Base-by-base conservation (phyloP, 2,113 vertebrate species). In the Brienomyrus longianalis region DNA sequence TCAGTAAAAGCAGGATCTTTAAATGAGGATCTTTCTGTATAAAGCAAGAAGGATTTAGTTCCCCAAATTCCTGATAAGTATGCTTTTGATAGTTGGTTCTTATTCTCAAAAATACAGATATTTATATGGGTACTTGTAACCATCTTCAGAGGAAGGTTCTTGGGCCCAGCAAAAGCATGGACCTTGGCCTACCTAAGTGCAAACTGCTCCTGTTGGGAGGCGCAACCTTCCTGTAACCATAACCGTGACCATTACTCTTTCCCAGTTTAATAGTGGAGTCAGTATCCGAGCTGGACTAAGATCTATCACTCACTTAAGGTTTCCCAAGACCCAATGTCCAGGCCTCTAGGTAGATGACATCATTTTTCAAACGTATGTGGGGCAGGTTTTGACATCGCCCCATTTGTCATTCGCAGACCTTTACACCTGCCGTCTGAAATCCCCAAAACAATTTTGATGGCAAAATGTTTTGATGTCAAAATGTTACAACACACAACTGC, bases 251-350 rank as follows among this genome's bases (percentile, higher is more conserved):
- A 80, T 80, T 39, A 80, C 35, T 80, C 74, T 35, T 80, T 80
- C 74, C 74, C 74, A 80, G 74, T 43, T 80, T 80, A 80, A 80
- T 80, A 43, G 74, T 80, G 35, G 74, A 80, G 74, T 70, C 62
- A 70, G 62, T 80, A 80, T 80, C 17, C 17, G 35, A 80, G 35
- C 35, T 39, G 74, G 74, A 80, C 74, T 43, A 80, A 80, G 74
- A 80, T 80, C 31, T 80, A 43, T 80, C 74, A 80, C 74, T 80
- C 74, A 80, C 35, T 80, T 80, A 80, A 80, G 31, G 74, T 80
- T 80, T 80, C 43, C 35, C 74, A 80, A 80, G 74, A 80, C 35
- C 74, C 74, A 80, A 19, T 80, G 74, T 80, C 35, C 74, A 80
- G 74, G 74, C 74, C 74, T 80, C 74, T 80, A 35, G 74, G 74